A percentile compares a stretch with the other conserved stretches of the same genome.
phyloP scores from a whole-genome alignment of 2,113 vertebrate species.

The Macroglossus sobrinus region DNA sequence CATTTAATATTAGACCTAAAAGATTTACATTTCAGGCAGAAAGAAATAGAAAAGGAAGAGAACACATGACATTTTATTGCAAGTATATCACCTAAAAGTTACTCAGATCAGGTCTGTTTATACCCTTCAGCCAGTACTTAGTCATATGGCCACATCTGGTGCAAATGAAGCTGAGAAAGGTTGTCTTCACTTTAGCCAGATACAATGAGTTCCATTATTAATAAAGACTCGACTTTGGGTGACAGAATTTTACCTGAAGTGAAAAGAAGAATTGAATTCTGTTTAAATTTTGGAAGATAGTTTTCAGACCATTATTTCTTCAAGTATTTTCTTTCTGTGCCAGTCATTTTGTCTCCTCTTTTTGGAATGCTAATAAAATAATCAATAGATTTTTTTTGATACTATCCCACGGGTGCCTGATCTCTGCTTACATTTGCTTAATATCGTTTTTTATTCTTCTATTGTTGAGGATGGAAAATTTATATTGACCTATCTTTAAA shows the following conservation, averaged over 20 bases:
- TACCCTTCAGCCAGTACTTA: background rate
- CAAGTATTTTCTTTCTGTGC: background rate
- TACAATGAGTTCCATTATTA: background rate
- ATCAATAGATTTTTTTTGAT: background rate
- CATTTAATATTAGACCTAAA: background rate
- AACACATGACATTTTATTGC: background rate
- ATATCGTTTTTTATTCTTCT: background rate
- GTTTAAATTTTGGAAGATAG: background rate
- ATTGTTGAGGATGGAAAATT: background rate
- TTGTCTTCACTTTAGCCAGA: background rate
- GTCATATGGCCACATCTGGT: background rate
- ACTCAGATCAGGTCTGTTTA: background rate
- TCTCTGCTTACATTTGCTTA: background rate
- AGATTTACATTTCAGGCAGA: background rate
- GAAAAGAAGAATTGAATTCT: background rate
- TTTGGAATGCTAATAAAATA: background rate
- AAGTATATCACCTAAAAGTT: background rate
- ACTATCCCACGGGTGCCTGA: background rate
- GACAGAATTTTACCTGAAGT: background rate
- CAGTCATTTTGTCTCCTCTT: background rate
- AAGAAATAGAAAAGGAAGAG: background rate
- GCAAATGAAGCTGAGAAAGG: background rate
- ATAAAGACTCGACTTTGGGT: background rate
- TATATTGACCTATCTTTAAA: background rate
- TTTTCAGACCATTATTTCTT: background rate